Base-by-base conservation (phyloP, 1,140 invertebrate species). In the Physella acuta region DNA sequence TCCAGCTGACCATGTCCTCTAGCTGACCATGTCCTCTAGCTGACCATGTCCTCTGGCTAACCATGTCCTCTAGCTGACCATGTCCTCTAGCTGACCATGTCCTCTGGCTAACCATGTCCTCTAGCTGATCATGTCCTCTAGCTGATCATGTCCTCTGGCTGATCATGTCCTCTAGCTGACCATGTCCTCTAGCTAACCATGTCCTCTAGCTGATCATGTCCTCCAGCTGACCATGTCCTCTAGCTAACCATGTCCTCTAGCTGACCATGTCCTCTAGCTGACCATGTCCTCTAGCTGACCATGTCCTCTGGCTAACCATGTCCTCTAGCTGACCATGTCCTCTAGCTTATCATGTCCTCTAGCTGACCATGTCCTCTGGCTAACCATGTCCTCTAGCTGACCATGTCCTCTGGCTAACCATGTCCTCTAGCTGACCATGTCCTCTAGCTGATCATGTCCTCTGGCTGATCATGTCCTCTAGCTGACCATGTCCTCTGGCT, bases 101-200 rank as follows among this genome's bases (percentile, higher is more conserved):
- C n/a, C n/a, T n/a, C n/a, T n/a, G n/a, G n/a, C n/a, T n/a, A n/a
- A n/a, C n/a, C n/a, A n/a, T n/a, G n/a, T n/a, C n/a, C 52, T n/a
- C n/a, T n/a, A n/a, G n/a, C n/a, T n/a, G n/a, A n/a, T n/a, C n/a
- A n/a, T 64, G 37, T 60, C 26, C 17, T 17, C 8, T 37, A 82
- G 80, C 78, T 84, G 49, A 39, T 64, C 49, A 83, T 81, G 16
- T 39, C 76, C 0, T 75, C 76, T 31, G 81, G 79, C 39, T 8
- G 39, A 44, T 11, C 8, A 20, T 44, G 8, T 20, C 8, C 39
- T 44, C 39, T 11, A 44, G 39, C 20, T 8, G 8, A 20, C 20
- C 8, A 11, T 44, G 20, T 44, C 20, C 39, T 44, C 8, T 44
- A 44, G 8, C 8, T 44, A 44, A 44, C 8, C 39, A 20, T 44